Evolutionary conservation across 2,113 vertebrate genomes (phyloP).

Genomic region (Atherinomorus stipes): DNA sequence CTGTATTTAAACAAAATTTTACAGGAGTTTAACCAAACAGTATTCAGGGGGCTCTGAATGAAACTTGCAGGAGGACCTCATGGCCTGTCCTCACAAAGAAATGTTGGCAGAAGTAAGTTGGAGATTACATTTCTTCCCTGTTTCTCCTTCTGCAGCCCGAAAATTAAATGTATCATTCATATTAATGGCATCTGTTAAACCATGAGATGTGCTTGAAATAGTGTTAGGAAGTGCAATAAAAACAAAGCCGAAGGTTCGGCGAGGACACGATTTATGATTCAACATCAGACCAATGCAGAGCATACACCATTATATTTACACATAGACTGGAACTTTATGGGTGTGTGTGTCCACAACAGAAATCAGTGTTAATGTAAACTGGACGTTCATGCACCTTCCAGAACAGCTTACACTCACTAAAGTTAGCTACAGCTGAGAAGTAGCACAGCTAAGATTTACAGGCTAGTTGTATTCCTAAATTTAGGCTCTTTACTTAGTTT

Average conservation of each 20-base stretch:
- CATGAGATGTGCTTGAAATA: constrained; percentile 23
- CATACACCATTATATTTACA: constrained; percentile 7
- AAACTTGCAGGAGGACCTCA: no score
- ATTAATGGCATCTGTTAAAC: constrained; percentile 24
- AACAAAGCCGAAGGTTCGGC: constrained; percentile 30
- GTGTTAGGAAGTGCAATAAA: constrained; percentile 22
- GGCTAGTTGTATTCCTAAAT: no score
- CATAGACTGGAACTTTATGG: background rate
- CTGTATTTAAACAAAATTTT: no score
- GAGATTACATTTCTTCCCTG: background rate
- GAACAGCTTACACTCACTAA: no score
- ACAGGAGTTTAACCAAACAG: no score
- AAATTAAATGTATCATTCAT: constrained; percentile 44
- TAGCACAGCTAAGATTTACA: no score
- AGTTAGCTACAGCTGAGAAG: no score
- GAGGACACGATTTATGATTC: constrained; percentile 9
- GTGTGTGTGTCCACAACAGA: no score
- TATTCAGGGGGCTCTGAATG: no score
- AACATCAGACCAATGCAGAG: background rate
- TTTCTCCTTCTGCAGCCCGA: constrained; percentile 2
- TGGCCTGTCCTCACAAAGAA: constrained; percentile 36
- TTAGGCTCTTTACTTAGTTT: no score
- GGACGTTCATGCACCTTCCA: no score
- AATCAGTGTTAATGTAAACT: no score
- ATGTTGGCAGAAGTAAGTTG: constrained; percentile 40